Percentiles rank a stretch among this genome's conserved stretches.
Evolutionary conservation across 2,797 vertebrate genomes (phyloP).

Genomic region (Erpetoichthys calabaricus): DNA sequence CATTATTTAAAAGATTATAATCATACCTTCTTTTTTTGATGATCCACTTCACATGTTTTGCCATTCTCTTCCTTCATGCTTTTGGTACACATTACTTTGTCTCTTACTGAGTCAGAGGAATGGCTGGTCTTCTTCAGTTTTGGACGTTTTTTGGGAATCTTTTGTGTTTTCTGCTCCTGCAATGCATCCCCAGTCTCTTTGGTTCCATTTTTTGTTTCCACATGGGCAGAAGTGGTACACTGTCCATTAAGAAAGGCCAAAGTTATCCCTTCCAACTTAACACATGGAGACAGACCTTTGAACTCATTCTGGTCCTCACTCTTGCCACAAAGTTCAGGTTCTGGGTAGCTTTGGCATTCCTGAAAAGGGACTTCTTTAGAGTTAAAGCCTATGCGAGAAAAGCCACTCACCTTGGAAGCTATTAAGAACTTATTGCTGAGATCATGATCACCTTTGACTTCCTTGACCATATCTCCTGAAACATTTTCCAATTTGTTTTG

Average conservation of each 20-base stretch:
- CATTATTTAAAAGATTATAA: not conserved
- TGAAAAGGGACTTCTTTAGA: no score
- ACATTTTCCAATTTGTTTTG: no score
- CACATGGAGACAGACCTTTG: conserved; percentile 23
- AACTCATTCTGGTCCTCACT: conserved; percentile 31
- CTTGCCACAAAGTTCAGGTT: conserved; percentile 34
- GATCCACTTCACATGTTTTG: conserved; percentile 25
- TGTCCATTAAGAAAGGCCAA: conserved; percentile 39
- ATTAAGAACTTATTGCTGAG: no score
- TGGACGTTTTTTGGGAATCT: no score
- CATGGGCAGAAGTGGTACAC: conserved; percentile 24
- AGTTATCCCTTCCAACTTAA: conserved; percentile 39
- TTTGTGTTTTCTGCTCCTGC: conserved; percentile 23
- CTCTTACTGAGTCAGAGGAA: conserved; percentile 27
- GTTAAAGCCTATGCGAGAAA: no score
- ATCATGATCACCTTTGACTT: no score
- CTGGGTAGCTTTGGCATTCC: conserved; percentile 22
- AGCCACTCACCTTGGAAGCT: conserved; percentile 12
- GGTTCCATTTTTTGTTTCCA: conserved; percentile 44
- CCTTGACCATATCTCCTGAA: no score
- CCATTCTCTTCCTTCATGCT: conserved; percentile 37
- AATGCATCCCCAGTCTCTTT: conserved; percentile 39
- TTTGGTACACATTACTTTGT: conserved; percentile 25
- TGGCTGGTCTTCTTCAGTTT: conserved; percentile 37
- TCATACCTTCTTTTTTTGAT: conserved; percentile 47